A percentile compares a stretch with the other conserved stretches of the same genome.
Conservation (phyloP, 2,797 vertebrate genomes). For the Pagetopsis macropterus region DNA sequence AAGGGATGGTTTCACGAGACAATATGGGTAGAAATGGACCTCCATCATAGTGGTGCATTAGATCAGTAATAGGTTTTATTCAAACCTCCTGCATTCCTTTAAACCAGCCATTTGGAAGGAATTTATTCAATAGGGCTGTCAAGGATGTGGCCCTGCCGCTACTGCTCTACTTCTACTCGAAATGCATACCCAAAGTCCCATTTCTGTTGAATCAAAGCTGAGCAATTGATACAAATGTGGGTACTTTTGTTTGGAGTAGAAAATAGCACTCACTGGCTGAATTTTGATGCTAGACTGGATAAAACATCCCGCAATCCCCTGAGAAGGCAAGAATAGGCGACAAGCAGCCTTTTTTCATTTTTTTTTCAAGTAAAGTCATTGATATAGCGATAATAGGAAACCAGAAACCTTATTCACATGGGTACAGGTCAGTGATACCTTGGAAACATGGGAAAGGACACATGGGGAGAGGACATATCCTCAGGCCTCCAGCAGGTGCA, state of each 20-base stretch:
- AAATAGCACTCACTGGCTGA: slow-evolving; percentile 31
- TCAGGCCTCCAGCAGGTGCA: slow-evolving; percentile 71
- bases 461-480: slow-evolving; percentile 54
- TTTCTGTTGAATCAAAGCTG: slow-evolving; percentile 57
- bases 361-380: slow-evolving; percentile 22
- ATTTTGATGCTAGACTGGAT: slow-evolving; percentile 24
- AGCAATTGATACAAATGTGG: slow-evolving; percentile 36
- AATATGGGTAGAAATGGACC: slow-evolving; percentile 56
- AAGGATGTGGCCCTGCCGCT: slow-evolving; percentile 42
- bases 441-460: slow-evolving; percentile 41
- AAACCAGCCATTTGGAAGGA: slow-evolving; percentile 58
- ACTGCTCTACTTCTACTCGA: slow-evolving; percentile 46
- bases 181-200: slow-evolving; percentile 55
- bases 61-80: slow-evolving; percentile 57
- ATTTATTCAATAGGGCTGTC: slow-evolving; percentile 54
- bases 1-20: slow-evolving; percentile 47
- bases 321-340: slow-evolving; percentile 33
- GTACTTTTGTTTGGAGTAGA: slow-evolving; percentile 51
- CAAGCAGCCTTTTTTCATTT: slow-evolving; percentile 9
- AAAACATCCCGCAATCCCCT: slow-evolving; percentile 40
- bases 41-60: slow-evolving; percentile 45
- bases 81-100: slow-evolving; percentile 53
- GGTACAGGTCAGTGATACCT: slow-evolving; percentile 24
- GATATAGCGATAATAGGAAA: slow-evolving; percentile 20
- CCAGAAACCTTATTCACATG: slow-evolving; percentile 18